Evolutionary conservation across 2,888 invertebrate genomes (phyloP), one percentile per base, ranked within the genome.

Genomic region (Salticus scenicus): DNA sequence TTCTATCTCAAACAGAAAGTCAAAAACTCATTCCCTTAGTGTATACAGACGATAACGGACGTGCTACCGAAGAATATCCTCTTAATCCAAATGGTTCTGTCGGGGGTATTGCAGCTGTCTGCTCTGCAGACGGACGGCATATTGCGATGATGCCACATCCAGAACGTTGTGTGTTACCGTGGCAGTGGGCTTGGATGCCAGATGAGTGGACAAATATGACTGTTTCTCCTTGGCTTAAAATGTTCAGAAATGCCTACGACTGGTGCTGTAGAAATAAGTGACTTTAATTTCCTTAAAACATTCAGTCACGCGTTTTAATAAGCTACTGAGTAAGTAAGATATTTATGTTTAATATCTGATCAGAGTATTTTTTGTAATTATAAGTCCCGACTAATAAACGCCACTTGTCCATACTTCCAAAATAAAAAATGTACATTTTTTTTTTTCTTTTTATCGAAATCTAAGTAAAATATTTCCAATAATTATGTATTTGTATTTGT

Each of bases 91-190:
- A 98, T 91, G 97, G 98, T 85, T 96, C 96, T 90, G 74, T 91
- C 93, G 94, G 93, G 89, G 98, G 97, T 28, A 93, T 98, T 88
- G 98, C 98, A 30, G 98, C 96, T 17, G 92, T 99, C 78, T 96
- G 97, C 89, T 98, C 98, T 0, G 90, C 91, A 0, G 95, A 98
- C 92, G 99, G 98, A 0, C 94, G 98, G 4, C 98, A 99, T 92
- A 93, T 98, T 89, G 99, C 98, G 0, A 94, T 99, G 94, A 99
- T 99, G 99, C 99, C 99, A 1, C 99, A 99, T 92, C 98, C 99
- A 0, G 99, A 99, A 92, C 94, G 98, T 87, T 97, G 96, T 90
- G 94, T 95, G 86, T 93, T 96, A 89, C 94, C 94, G 89, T 98
- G 97, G 95, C 98, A 98, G 91, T 97, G 97, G 94, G 95, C 97